Evolutionary conservation across 2,797 vertebrate species (phyloP), one percentile per base, ranked within the genome.

Genomic region (Hephaestus fuliginosus): DNA sequence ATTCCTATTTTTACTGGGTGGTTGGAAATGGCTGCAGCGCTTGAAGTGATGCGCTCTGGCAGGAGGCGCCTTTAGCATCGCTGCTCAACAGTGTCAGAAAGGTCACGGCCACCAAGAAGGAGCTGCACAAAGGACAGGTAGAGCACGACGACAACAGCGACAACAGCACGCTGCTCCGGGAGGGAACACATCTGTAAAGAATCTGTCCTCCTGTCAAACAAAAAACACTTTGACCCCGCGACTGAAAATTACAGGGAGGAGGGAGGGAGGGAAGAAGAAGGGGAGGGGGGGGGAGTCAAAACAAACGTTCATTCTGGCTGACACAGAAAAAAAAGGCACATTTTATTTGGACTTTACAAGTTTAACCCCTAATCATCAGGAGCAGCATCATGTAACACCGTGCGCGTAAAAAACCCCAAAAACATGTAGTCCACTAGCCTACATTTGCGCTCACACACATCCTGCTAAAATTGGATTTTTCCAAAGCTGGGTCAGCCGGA

Each of bases 401-500:
- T 28, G 48, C 1, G 41, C 1, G 53, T 20, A 18, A n/a, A 18
- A n/a, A 25, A 25, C 25, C 25, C 25, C 25, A 25, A 25, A 62
- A 70, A 25, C 41, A 74, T 61, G 28, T 57, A 84, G 52, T 77
- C 86, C 78, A 77, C 80, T 86, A 86, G 82, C 88, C 89, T 75
- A 88, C 70, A 91, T 91, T 76, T 56, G 41, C 30, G 53, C 66
- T 64, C 76, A 52, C 60, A 74, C 82, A 70, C 84, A 83, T 89
- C 80, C 84, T 74, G 84, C 28, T 76, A 3, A 61, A 80, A 88
- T 87, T 91, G 85, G 90, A 91, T 93, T 92, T 87, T 41, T 79
- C 60, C 33, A 79, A 83, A 91, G 91, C 86, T 94, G 91, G 94
- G 95, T 95, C 94, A 95, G 39, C 6, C 65, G 15, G 84, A 93